Evolutionary conservation across 2,797 vertebrate species (phyloP), one percentile per base, ranked within the genome.

Genomic region (Oryzias sinensis): DNA sequence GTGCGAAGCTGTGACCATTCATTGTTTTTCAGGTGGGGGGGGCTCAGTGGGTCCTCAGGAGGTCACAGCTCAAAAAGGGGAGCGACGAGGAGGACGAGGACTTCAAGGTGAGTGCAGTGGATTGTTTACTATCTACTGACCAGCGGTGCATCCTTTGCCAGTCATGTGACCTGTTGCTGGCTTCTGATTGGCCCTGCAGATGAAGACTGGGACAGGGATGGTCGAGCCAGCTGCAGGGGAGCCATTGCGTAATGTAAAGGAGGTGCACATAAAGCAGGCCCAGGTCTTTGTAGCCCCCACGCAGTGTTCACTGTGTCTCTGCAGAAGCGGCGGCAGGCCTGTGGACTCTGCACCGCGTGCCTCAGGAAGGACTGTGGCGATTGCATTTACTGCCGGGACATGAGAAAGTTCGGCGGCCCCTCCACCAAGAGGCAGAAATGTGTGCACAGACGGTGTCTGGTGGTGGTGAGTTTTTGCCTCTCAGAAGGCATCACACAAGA

Each of bases 381-480:
- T 9, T 62, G 60, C 16, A 2, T 4, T 6, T 55, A 33, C 60
- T 62, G 60, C 46, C 40, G 6, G 14, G 60, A 62, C 52, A 62
- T 43, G 60, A 55, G 18, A 45, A 55, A 48, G 60, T 55, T 55
- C 1, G 60, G 60, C 5, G 60, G 60, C 5, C 40, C 46, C 4
- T 49, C 14, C 0, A 27, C 14, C 8, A 41, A 49, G 40, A 55
- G 41, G 27, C 52, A 62, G 52, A 55, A 43, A 18, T 63, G 60
- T 49, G 15, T 49, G 25, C n/a, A 14, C 22, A 55, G 60, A 14
- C 52, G 53, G 15, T 63, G 60, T 43, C 8, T 37, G 46, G 2
- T 44, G 15, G 11, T 55, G 37, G 45, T 49, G 46, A 43, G 43
- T 53, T 44, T 8, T 7, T 1, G 17, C 7, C 17, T 45, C 43